These are phyloP conservation scores for Scolopax bukidnonensis DNA, from an alignment of 2,797 vertebrate species.

Conservation along the genomic window DNA sequence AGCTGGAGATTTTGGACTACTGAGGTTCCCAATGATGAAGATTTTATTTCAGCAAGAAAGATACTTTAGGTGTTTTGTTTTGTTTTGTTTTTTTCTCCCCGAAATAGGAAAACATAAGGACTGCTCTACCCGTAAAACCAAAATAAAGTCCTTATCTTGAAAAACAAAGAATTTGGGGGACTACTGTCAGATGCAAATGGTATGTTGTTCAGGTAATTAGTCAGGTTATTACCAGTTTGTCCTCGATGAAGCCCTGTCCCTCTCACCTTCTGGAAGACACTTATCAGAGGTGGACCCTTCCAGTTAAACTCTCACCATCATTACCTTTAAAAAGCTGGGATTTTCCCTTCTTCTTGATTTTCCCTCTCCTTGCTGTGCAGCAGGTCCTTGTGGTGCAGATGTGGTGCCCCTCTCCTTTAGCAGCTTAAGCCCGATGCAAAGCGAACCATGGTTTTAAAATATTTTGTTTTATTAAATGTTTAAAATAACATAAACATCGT, in stretches of 20 bases:
- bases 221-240: background rate
- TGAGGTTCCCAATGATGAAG: background rate
- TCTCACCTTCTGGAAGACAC: background rate
- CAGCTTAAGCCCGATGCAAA: background rate
- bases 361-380: background rate
- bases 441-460: constrained; percentile 52
- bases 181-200: background rate
- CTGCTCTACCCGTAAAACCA: background rate
- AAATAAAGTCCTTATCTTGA: background rate
- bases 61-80: background rate
- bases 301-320: background rate
- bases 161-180: background rate
- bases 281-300: background rate
- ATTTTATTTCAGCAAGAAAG: background rate
- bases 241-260: background rate
- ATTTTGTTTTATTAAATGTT: constrained; percentile 72
- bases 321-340: background rate
- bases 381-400: background rate
- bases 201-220: background rate
- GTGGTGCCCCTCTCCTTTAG: background rate
- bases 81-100: no score
- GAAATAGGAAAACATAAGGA: background rate
- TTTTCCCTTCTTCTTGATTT: no score
- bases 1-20: background rate
- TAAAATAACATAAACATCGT: constrained; percentile 68